Conservation (phyloP, 2,888 invertebrate species). For the Masnerella sp. region DNA sequence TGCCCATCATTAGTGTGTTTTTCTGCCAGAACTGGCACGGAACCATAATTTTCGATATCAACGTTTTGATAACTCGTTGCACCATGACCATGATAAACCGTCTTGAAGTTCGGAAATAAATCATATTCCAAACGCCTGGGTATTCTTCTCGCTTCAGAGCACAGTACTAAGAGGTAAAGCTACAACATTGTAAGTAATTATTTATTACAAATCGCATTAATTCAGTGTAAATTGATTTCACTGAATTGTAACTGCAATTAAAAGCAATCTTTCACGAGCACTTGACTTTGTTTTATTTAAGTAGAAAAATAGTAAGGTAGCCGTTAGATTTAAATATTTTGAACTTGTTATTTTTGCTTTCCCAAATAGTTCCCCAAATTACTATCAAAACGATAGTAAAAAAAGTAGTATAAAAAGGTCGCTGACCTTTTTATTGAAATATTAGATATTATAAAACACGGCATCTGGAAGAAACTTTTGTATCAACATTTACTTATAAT, state of each 20-base stretch:
- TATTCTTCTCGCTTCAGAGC: conserved; percentile 67
- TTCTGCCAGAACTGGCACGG: conserved; percentile 65
- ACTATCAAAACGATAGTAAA: no score
- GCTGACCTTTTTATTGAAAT: no score
- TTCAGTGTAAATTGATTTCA: conserved; percentile 16
- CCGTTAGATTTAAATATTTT: no score
- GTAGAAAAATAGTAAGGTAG: no score
- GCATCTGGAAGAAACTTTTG: no score
- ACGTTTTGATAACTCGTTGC: conserved; percentile 74
- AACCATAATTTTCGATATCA: conserved; percentile 67
- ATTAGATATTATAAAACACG: no score
- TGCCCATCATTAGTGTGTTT: conserved; percentile 32
- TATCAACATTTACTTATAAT: no score
- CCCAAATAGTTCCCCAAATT: no score
- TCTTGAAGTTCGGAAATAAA: conserved; percentile 67
- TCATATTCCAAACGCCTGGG: conserved; percentile 60
- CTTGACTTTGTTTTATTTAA: neutral
- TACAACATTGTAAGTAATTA: conserved; percentile 55
- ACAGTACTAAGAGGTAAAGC: conserved; percentile 62
- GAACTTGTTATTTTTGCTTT: no score
- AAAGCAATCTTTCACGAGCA: neutral
- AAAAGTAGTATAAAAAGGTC: no score
- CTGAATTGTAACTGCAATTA: neutral
- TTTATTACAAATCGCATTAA: conserved; percentile 13
- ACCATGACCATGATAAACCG: conserved; percentile 70